These are phyloP conservation scores for Neolamprologus cancellatus DNA, from an alignment of 2,113 vertebrate species.

Conservation along the genomic window DNA sequence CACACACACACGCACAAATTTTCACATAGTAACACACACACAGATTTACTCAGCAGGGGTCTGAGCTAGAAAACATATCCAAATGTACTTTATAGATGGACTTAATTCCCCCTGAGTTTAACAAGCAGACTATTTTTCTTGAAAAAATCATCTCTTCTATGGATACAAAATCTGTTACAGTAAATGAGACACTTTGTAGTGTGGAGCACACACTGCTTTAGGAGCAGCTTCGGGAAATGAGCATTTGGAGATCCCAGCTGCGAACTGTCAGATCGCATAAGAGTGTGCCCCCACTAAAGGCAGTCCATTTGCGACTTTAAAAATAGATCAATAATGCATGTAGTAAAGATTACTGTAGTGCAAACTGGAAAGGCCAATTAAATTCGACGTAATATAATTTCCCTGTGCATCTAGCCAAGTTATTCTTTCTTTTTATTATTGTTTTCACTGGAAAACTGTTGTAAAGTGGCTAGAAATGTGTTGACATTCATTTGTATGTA, in stretches of 20 bases:
- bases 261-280: conserved; percentile 6
- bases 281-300: conserved; percentile 2
- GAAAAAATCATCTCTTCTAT: not conserved
- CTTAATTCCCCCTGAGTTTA: not conserved
- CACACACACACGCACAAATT: too few relatives aligned
- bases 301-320: conserved; percentile 33
- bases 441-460: not conserved
- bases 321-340: conserved; percentile 56
- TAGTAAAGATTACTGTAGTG: conserved; percentile 17
- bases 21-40: not conserved
- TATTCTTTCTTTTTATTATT: not conserved
- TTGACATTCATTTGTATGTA: not conserved
- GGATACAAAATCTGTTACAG: not conserved
- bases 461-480: not conserved
- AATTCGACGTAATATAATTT: conserved; percentile 12
- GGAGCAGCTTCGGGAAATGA: not conserved
- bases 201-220: not conserved
- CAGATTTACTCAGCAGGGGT: not conserved
- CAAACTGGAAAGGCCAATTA: conserved; percentile 36
- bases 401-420: not conserved
- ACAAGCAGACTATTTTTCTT: not conserved
- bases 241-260: not conserved
- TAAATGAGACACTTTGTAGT: conserved; percentile 1
- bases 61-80: not conserved
- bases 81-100: not conserved